Percentiles rank a stretch among this genome's conserved stretches.
These are phyloP conservation scores for Chelonia mydas DNA, from an alignment of 2,797 vertebrate genomes.

Conservation along the genomic window DNA sequence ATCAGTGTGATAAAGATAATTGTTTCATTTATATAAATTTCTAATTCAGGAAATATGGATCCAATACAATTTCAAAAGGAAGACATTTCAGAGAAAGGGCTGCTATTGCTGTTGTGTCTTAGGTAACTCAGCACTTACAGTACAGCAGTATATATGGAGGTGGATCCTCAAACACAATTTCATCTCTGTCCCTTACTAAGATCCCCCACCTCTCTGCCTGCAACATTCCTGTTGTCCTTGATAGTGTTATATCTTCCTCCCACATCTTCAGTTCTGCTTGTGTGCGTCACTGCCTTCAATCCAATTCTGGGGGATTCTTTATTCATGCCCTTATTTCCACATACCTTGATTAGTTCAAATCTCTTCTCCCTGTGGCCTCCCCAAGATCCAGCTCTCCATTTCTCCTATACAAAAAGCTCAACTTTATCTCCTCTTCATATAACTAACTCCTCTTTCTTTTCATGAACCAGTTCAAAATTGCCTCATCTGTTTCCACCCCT, in stretches of 20 bases:
- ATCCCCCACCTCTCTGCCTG: not conserved
- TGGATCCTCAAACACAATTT: accelerated
- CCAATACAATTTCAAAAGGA: not conserved
- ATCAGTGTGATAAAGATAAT: not conserved
- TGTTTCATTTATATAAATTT: not conserved
- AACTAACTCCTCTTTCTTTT: slow-evolving; percentile 3
- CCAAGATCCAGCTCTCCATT: not conserved
- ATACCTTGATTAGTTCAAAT: not conserved
- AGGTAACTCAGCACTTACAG: not conserved
- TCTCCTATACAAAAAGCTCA: not conserved
- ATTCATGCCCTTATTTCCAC: not conserved
- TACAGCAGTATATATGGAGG: not conserved
- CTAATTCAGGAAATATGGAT: slow-evolving; percentile 23
- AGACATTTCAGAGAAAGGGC: slow-evolving; percentile 5
- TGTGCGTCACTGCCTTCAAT: not conserved
- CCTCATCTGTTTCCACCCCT: not conserved
- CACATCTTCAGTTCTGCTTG: not conserved
- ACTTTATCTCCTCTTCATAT: not conserved
- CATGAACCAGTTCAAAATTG: not conserved
- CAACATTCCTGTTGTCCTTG: not conserved
- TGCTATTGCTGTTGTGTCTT: not conserved
- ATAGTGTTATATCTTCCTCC: not conserved
- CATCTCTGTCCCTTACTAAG: not conserved
- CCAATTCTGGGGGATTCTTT: not conserved
- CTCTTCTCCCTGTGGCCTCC: not conserved